Conservation (phyloP, 92 coral and sea anemone genomes). For the Bergia puertoricense region DNA sequence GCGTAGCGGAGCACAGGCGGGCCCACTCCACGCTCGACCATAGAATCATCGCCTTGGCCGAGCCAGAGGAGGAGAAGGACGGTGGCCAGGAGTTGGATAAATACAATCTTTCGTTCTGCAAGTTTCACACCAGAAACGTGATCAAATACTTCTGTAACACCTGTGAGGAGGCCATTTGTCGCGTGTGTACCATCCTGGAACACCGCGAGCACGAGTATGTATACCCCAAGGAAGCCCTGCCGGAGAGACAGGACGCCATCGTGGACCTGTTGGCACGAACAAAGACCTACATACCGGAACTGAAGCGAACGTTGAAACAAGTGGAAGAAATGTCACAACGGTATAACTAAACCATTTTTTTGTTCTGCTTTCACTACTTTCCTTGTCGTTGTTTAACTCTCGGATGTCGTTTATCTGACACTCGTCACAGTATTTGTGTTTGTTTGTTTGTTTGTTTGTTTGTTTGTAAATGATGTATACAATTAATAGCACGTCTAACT, state of each 20-base stretch:
- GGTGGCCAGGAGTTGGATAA: slow-evolving; percentile 79
- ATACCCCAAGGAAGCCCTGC: slow-evolving; percentile 93
- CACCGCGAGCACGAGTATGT: slow-evolving; percentile 97
- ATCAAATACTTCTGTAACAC: slow-evolving; percentile 98
- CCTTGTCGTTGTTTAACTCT: no score
- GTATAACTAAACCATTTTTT: background rate
- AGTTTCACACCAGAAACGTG: slow-evolving; percentile 92
- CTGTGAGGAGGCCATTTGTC: slow-evolving; percentile 96
- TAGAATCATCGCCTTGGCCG: slow-evolving; percentile 71
- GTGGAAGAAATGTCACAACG: slow-evolving; percentile 90
- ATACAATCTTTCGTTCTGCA: slow-evolving; percentile 91
- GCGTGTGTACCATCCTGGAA: slow-evolving; percentile 96
- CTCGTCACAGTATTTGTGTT: no score
- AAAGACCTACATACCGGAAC: slow-evolving; percentile 83
- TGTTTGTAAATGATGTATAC: no score
- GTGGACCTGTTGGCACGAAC: slow-evolving; percentile 79
- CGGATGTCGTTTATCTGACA: no score
- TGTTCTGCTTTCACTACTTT: no score
- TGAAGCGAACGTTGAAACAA: slow-evolving; percentile 74
- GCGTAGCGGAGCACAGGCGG: slow-evolving; percentile 98
- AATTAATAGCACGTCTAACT: no score
- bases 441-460: no score
- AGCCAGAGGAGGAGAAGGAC: slow-evolving; percentile 64
- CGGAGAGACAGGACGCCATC: slow-evolving; percentile 81
- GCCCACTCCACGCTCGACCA: slow-evolving; percentile 94